phyloP scores from a whole-genome alignment of 30 jellyfish, hydroid and myxozoan genomes.

The Turritopsis dohrnii region DNA sequence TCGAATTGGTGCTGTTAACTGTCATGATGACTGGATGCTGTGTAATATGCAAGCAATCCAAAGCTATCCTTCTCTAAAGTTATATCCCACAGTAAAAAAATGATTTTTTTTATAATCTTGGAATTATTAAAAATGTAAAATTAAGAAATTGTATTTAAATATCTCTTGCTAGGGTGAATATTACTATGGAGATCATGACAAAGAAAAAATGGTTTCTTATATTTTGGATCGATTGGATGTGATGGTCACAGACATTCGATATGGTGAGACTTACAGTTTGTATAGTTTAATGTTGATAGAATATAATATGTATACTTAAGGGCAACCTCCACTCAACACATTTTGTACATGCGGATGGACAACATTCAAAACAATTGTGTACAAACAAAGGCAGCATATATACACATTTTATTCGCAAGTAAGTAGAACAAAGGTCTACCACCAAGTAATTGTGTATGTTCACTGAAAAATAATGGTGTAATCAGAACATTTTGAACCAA shows the following conservation, averaged over 20 bases:
- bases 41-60: conserved; percentile 81
- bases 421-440: no score
- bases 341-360: no score
- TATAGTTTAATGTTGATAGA: not conserved
- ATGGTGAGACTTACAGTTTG: conserved; percentile 18
- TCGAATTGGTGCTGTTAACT: conserved; percentile 86
- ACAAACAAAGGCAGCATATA: no score
- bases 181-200: conserved; percentile 60
- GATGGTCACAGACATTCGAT: conserved; percentile 38
- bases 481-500: no score
- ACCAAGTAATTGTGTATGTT: no score
- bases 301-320: no score
- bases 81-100: conserved; percentile 74
- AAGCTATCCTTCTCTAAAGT: conserved; percentile 71
- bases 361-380: no score
- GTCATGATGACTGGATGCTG: conserved; percentile 87
- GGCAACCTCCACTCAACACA: no score
- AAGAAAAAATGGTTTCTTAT: conserved; percentile 56
- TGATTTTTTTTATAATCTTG: not conserved
- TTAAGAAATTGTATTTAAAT: not conserved
- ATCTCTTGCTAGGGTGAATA: conserved; percentile 40
- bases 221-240: conserved; percentile 53
- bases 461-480: no score
- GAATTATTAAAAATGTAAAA: not conserved
- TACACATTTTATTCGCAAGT: no score